Conservation (phyloP, 23 tunicate species). For the Diplosoma virens region DNA sequence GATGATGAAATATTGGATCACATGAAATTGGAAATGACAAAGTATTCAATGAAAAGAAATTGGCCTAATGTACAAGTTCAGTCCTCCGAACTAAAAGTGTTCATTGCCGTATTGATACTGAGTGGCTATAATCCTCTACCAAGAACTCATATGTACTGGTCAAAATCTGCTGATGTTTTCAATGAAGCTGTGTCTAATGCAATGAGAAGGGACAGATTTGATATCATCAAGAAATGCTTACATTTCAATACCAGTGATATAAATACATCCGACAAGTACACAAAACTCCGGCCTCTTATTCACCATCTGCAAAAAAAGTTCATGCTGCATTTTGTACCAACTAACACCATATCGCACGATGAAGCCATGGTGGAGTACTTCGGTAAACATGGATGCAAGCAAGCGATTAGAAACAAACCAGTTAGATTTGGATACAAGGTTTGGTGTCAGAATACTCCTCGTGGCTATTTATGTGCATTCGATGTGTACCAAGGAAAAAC, state of each 20-base stretch:
- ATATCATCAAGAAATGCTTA: neutral
- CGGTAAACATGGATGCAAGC: slow-evolving; percentile 23
- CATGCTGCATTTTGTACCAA: neutral
- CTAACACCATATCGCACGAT: neutral
- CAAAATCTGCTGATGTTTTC: no score
- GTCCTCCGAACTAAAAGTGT: no score
- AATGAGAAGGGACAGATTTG: slow-evolving; percentile 3
- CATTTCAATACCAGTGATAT: slow-evolving; percentile 1
- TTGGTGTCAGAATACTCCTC: neutral
- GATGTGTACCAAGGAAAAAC: slow-evolving; percentile 1
- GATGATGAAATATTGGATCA: no score
- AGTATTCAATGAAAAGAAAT: no score
- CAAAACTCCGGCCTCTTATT: neutral
- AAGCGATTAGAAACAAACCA: neutral
- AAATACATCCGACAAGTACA: neutral
- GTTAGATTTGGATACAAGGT: slow-evolving; percentile 1
- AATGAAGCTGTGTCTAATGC: no score
- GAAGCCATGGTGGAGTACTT: slow-evolving; percentile 1
- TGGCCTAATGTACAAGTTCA: no score
- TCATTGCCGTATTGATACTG: no score
- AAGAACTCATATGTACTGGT: no score
- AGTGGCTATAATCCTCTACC: no score
- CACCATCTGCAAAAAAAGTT: neutral
- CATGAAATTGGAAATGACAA: no score
- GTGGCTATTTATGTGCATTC: neutral